Base-by-base conservation (phyloP, 2,113 vertebrate species). In the Perognathus longimembris region DNA sequence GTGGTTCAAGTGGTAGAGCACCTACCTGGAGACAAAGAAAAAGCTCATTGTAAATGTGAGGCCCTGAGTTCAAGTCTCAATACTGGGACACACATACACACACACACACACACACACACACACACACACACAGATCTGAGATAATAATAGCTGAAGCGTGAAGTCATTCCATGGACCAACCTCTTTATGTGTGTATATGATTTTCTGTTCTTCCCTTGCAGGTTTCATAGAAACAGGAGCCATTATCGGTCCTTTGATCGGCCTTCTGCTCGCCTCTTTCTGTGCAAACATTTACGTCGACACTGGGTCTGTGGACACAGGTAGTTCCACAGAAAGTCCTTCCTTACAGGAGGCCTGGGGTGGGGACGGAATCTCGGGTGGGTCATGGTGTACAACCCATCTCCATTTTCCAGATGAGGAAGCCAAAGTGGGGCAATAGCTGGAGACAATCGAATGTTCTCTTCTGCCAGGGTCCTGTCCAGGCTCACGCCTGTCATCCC, bases 281-380 rank as follows among this genome's bases (percentile, higher is more conserved):
- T 99, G 98, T 94, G 98, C 99, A 79, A 98, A 98, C 73, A 76
- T 99, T 89, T 99, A 99, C n/a, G 99, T 99, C 73, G 99, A 99
- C 97, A 71, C 98, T 91, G 99, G 98, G 95, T 98, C 97, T 87
- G 98, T 99, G 84, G 96, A 98, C 95, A 96, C 98, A 98, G 99
- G 99, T 99, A 98, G 97, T 15, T 15, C 45, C 45, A 5, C 45
- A 45, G 45, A 12, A 45, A 45, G 45, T 7, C 45, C 45, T 45
- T 15, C 50, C 50, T 54, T 15, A 11, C 50, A 14, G 12, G 10
- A 18, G 50, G 50, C 15, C 50, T 3, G 1, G 45, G 15, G 50
- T 54, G 50, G 14, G 50, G 10, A 54, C 15, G 15, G 50, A 15
- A 54, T 54, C 50, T 54, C 50, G 10, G 14, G 50, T 11, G 50